A percentile compares a stretch with the other conserved stretches of the same genome.
Conservation (phyloP, 2,888 invertebrate genomes). For the Ctenicera cuprea region DNA sequence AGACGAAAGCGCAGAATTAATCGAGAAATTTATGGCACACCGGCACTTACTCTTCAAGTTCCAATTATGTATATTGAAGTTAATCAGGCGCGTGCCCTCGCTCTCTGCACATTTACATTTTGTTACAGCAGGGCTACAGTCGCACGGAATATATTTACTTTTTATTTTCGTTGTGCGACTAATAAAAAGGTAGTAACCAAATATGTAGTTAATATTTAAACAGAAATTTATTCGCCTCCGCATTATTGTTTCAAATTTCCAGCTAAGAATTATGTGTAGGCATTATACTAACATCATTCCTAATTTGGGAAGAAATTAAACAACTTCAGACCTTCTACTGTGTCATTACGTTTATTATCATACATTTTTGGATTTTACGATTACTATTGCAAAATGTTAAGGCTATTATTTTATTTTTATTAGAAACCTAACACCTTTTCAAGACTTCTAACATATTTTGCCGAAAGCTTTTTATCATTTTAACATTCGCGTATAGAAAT, state of each 20-base stretch:
- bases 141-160: conserved; percentile 18
- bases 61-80: conserved; percentile 44
- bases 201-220: background rate
- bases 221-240: background rate
- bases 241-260: background rate
- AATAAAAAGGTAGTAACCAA: background rate
- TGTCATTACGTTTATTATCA: too few relatives aligned
- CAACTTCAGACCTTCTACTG: too few relatives aligned
- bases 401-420: too few relatives aligned
- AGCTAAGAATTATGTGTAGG: background rate
- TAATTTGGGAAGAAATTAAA: too few relatives aligned
- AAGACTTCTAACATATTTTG: too few relatives aligned
- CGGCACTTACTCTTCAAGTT: conserved; percentile 44
- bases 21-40: conserved; percentile 41
- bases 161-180: background rate
- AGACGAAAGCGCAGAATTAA: conserved; percentile 34
- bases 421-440: too few relatives aligned
- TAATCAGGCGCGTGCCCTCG: conserved; percentile 28
- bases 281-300: too few relatives aligned
- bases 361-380: too few relatives aligned
- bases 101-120: conserved; percentile 37
- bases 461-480: too few relatives aligned
- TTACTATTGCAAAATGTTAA: too few relatives aligned
- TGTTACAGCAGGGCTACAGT: conserved; percentile 17
- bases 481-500: too few relatives aligned